phyloP scores from a whole-genome alignment of 2,113 vertebrate species.

The Geococcyx californianus region DNA sequence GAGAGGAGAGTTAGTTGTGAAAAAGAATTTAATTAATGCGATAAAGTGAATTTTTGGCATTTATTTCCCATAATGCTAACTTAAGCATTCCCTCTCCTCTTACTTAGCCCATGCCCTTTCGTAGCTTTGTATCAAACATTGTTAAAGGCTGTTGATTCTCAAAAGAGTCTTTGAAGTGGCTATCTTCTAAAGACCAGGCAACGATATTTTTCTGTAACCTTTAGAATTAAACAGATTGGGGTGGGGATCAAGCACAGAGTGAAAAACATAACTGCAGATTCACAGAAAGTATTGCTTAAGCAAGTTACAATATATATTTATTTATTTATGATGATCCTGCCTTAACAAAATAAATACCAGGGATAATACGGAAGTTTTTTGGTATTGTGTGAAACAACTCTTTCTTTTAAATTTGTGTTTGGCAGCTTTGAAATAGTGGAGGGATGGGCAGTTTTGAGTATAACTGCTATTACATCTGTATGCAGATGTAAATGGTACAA shows the following conservation, averaged over 20 bases:
- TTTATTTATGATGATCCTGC: background rate
- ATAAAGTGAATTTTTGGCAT: constrained; percentile 26
- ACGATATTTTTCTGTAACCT: constrained; percentile 57
- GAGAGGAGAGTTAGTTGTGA: background rate
- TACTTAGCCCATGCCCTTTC: constrained; percentile 27
- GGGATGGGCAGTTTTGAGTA: background rate
- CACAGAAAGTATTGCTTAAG: background rate
- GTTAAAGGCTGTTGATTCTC: constrained; percentile 53
- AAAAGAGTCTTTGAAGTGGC: constrained; percentile 59
- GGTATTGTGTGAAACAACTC: background rate
- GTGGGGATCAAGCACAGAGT: background rate
- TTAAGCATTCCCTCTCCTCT: background rate
- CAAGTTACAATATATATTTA: background rate
- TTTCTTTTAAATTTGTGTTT: background rate
- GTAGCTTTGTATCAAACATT: constrained; percentile 51
- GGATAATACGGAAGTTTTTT: background rate
- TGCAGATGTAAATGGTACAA: background rate
- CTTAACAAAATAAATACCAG: background rate
- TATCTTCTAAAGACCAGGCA: constrained; percentile 66
- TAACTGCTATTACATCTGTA: background rate
- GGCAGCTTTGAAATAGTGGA: background rate
- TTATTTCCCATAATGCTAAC: constrained; percentile 22
- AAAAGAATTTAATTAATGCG: background rate
- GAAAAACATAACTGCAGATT: background rate
- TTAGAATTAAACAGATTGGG: constrained; percentile 20